These are phyloP conservation scores for Zele albiditarsus DNA, from an alignment of 2,888 invertebrate genomes.

Conservation along the genomic window DNA sequence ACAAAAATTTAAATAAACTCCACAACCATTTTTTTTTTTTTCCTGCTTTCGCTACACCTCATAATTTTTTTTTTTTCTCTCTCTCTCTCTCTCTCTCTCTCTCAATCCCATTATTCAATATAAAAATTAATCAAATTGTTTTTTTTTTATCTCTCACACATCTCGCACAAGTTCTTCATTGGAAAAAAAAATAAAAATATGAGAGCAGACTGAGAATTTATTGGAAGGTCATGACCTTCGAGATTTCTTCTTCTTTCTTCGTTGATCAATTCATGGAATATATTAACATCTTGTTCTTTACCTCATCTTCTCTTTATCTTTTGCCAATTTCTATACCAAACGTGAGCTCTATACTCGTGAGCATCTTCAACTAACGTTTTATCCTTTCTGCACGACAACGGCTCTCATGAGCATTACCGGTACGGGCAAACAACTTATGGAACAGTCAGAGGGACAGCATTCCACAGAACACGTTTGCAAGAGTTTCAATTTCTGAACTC, in stretches of 20 bases:
- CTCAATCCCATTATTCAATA: not conserved
- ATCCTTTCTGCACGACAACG: not conserved
- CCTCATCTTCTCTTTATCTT: not conserved
- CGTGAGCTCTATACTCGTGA: not conserved
- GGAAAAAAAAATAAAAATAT: not conserved
- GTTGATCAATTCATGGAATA: not conserved
- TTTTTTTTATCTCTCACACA: not conserved
- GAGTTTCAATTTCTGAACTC: constrained; percentile 57
- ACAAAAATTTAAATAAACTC: not conserved
- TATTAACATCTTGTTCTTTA: not conserved
- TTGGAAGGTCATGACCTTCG: constrained; percentile 14
- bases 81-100: too few relatives aligned
- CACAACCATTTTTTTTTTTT: not conserved
- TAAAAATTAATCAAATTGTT: not conserved
- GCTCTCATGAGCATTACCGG: constrained; percentile 26
- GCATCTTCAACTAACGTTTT: constrained; percentile 16
- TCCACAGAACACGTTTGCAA: constrained; percentile 66
- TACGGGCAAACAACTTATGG: constrained; percentile 38
- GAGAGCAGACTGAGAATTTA: not conserved
- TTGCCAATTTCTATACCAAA: constrained; percentile 20
- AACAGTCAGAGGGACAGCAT: constrained; percentile 56
- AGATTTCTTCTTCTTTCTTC: not conserved
- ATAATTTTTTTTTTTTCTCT: not conserved
- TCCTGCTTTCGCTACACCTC: not conserved
- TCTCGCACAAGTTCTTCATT: not conserved